Evolutionary conservation across 2,113 vertebrate genomes (phyloP).

Genomic region (Eudyptes chrysolophus): DNA sequence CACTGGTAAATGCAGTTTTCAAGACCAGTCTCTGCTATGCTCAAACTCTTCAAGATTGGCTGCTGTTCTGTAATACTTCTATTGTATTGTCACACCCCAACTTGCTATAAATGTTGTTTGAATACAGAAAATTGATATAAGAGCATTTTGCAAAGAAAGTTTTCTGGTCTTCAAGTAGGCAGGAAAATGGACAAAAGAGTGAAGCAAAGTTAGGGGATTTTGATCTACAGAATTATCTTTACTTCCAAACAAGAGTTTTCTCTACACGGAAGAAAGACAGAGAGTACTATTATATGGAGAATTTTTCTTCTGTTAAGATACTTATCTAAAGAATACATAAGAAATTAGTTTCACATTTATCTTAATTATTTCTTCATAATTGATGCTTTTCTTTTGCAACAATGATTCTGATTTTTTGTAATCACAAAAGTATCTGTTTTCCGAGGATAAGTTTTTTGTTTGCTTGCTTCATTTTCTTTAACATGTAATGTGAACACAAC

Average conservation of each 20-base stretch:
- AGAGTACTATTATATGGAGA: not conserved
- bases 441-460: not conserved
- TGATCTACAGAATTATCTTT: not conserved
- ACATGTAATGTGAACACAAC: not conserved
- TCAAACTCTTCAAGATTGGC: not conserved
- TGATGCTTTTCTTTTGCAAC: not conserved
- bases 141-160: not conserved
- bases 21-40: not conserved
- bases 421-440: rapidly evolving
- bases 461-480: not conserved
- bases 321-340: not conserved
- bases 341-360: not conserved
- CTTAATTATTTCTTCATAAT: not conserved
- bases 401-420: not conserved
- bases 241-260: not conserved
- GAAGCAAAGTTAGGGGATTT: not conserved
- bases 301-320: not conserved
- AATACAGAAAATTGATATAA: not conserved
- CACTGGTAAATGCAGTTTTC: not conserved
- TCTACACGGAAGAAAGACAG: not conserved
- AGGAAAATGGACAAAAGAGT: not conserved
- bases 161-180: not conserved
- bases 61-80: not conserved
- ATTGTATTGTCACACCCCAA: not conserved
- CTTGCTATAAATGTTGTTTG: not conserved